Percentiles rank a stretch among this genome's conserved stretches.
phyloP scores from a whole-genome alignment of 2,113 vertebrate genomes.

The Ictalurus furcatus region DNA sequence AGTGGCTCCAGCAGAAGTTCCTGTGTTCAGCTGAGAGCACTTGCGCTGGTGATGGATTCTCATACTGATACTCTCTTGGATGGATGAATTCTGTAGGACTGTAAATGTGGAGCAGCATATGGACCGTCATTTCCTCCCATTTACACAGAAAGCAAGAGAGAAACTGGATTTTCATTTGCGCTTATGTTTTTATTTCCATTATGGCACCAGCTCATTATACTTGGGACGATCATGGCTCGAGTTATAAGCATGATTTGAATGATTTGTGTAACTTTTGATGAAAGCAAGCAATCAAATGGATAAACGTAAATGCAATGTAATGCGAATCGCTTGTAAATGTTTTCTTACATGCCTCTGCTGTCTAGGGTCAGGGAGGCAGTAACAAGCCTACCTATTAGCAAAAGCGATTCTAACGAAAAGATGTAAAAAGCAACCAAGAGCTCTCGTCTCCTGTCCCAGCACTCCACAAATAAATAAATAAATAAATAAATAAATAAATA shows the following conservation, averaged over 20 bases:
- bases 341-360: not conserved
- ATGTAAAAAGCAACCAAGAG: too few species aligned
- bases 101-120: conserved; percentile 48
- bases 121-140: conserved; percentile 31
- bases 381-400: too few species aligned
- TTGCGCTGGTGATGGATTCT: conserved; percentile 34
- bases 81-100: conserved; percentile 42
- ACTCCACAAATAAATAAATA: too few species aligned
- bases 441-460: too few species aligned
- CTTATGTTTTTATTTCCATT: conserved; percentile 27
- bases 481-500: too few species aligned
- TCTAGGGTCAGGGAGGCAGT: too few species aligned
- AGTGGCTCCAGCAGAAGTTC: conserved; percentile 19
- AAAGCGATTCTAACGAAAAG: too few species aligned
- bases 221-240: not conserved
- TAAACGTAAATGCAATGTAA: not conserved
- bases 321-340: not conserved
- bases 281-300: too few species aligned
- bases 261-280: too few species aligned
- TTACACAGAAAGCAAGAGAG: conserved; percentile 39
- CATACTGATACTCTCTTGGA: conserved; percentile 26
- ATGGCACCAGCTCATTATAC: not conserved
- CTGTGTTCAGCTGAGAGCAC: conserved; percentile 32
- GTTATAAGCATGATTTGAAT: not conserved
- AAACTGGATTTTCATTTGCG: conserved; percentile 20